Percentiles rank a stretch among this genome's conserved stretches.
These are phyloP conservation scores for Rhagonycha fulva DNA, from an alignment of 2,888 invertebrate species.

Conservation along the genomic window DNA sequence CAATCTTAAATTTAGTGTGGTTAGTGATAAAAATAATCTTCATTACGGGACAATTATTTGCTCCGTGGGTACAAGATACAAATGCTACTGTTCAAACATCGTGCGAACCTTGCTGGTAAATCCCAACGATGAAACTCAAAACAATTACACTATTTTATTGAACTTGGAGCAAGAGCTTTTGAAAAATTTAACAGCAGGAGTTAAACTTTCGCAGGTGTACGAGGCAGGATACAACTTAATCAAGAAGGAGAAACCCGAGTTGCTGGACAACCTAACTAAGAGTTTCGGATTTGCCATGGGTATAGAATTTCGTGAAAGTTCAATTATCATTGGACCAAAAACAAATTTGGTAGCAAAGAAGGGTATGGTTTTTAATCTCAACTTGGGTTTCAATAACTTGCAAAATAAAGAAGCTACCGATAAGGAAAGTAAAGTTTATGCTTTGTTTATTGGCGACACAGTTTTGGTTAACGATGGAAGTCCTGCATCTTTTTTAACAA, in stretches of 20 bases:
- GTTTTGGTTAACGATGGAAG: constrained; percentile 88
- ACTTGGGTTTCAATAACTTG: constrained; percentile 87
- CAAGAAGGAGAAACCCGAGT: constrained; percentile 82
- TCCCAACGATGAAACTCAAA: constrained; percentile 78
- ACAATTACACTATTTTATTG: constrained; percentile 90
- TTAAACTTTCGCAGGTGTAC: constrained; percentile 85
- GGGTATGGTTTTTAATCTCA: constrained; percentile 96
- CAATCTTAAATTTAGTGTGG: constrained; percentile 94
- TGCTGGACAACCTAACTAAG: constrained; percentile 90
- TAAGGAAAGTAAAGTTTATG: constrained; percentile 88
- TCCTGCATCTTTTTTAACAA: constrained; percentile 85
- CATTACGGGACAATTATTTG: constrained; percentile 97
- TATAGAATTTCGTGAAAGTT: constrained; percentile 96
- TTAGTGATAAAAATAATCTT: constrained; percentile 89
- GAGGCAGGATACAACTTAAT: constrained; percentile 80
- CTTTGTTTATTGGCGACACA: constrained; percentile 95
- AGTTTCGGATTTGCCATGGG: constrained; percentile 98
- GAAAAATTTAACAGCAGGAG: constrained; percentile 80
- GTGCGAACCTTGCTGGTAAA: constrained; percentile 95
- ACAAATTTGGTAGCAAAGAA: constrained; percentile 78
- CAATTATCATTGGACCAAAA: constrained; percentile 90
- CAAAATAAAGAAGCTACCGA: constrained; percentile 81
- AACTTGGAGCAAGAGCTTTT: constrained; percentile 89
- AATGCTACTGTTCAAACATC: constrained; percentile 97
- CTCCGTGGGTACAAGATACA: constrained; percentile 92